These are phyloP conservation scores for Colius striatus DNA, from an alignment of 2,113 vertebrate genomes.

Conservation along the genomic window DNA sequence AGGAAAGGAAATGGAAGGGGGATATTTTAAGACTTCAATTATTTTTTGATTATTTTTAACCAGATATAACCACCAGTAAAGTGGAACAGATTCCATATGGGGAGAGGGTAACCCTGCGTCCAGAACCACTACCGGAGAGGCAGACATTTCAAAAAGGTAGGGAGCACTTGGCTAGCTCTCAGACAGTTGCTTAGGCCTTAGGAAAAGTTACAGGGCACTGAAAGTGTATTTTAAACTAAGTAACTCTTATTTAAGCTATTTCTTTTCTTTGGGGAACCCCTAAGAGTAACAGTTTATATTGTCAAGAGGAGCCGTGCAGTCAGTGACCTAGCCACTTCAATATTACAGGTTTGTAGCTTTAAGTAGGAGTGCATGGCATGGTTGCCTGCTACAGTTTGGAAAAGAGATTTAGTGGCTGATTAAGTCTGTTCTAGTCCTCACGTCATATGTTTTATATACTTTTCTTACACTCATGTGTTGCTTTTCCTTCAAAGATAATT, in stretches of 20 bases:
- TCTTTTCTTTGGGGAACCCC: background rate
- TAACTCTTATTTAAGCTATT: background rate
- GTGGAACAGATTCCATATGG: constrained; percentile 96
- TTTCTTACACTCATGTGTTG: background rate
- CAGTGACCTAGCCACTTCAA: background rate
- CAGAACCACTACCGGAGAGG: constrained; percentile 86
- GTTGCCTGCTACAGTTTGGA: background rate
- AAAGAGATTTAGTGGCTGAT: background rate
- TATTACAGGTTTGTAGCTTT: background rate
- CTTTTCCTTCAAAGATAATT: background rate
- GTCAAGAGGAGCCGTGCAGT: background rate
- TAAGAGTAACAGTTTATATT: background rate
- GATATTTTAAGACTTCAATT: background rate
- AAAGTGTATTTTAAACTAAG: background rate
- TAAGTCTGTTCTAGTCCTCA: background rate
- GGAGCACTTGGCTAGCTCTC: background rate
- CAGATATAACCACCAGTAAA: constrained; percentile 83
- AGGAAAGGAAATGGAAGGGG: background rate
- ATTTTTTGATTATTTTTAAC: constrained; percentile 35
- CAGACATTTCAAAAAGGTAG: constrained; percentile 92
- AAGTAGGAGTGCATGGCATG: background rate
- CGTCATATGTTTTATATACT: background rate
- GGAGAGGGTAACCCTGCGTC: constrained; percentile 92
- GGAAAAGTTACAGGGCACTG: background rate
- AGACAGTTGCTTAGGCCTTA: background rate